Evolutionary conservation across 2,113 vertebrate genomes (phyloP).

Genomic region (Uria lomvia): DNA sequence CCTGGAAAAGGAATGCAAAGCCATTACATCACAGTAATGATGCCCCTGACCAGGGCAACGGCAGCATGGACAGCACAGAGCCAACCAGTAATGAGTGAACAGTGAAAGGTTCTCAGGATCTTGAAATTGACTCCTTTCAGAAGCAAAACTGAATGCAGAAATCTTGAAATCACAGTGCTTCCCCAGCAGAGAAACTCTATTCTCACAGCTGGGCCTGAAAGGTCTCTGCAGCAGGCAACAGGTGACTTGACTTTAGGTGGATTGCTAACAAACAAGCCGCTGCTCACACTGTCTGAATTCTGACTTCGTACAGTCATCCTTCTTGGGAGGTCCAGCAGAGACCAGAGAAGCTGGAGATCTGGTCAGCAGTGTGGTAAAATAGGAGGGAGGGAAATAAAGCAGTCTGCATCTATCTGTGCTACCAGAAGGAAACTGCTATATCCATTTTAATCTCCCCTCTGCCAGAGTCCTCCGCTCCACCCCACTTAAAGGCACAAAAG

Average conservation of each 20-base stretch:
- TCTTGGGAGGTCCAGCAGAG: background rate
- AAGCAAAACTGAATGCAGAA: background rate
- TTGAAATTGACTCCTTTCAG: background rate
- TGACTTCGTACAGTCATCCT: background rate
- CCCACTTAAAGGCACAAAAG: background rate
- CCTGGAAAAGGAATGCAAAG: conserved; percentile 67
- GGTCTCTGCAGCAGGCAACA: background rate
- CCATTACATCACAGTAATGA: background rate
- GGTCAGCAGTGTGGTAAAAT: background rate
- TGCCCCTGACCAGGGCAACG: background rate
- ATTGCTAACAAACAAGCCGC: background rate
- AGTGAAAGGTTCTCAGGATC: background rate
- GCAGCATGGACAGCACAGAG: background rate
- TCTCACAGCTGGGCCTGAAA: background rate
- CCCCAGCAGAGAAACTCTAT: background rate
- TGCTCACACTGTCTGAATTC: background rate
- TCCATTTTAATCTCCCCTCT: background rate
- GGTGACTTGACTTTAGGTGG: background rate
- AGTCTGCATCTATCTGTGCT: background rate
- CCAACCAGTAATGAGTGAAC: background rate
- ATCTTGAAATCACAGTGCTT: background rate
- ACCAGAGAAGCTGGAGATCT: background rate
- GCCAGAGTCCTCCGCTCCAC: background rate
- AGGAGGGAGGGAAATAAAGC: background rate
- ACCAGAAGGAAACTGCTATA: background rate